Base-by-base conservation (phyloP, 2,113 vertebrate genomes). In the Chunga burmeisteri region DNA sequence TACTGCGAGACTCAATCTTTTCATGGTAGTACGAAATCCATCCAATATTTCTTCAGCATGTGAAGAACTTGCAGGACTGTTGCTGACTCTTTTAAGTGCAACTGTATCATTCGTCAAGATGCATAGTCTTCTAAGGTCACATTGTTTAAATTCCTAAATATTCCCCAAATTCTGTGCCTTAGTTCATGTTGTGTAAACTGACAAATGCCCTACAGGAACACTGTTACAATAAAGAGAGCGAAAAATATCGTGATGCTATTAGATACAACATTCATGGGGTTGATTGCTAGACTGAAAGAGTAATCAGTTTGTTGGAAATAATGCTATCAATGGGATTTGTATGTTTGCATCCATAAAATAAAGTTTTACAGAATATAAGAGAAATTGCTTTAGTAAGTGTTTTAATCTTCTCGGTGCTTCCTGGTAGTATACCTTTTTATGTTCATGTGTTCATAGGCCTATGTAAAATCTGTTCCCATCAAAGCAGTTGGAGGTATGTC, bases 121-220 rank as follows among this genome's bases (percentile, higher is more conserved):
- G 2, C 0, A 0, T 29, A 40, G 22, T 44, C 36, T 93, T 73
- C 40, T 49, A 20, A 66, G 15, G 9, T 36, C 27, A 23, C 29
- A 21, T 9, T 46, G 26, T 30, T 70, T 26, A 70, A 49, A 30
- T 34, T 11, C 6, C 68, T 50, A 58, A 94, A 66, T 42, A 13
- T 13, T 12, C 16, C 10, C 10, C 21, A 70, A 17, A 52, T 52
- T 55, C 61, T 71, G 5, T 47, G 26, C 27, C n/a, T 93, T 47
- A 30, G 5, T 12, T 89, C 14, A 23, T 70, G 16, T 44, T 49
- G 9, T 59, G 7, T 44, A 52, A 83, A 40, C 38, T 16, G 17
- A 52, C 15, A 59, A 88, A 80, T 4, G 4, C 4, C 13, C 42
- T 23, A 30, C 23, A 62, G 42, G 22, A 81, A 2, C 20, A 50